A percentile compares a stretch with the other conserved stretches of the same genome.
Evolutionary conservation across 1,140 invertebrate genomes (phyloP).

Genomic region (Ceratina japonica): DNA sequence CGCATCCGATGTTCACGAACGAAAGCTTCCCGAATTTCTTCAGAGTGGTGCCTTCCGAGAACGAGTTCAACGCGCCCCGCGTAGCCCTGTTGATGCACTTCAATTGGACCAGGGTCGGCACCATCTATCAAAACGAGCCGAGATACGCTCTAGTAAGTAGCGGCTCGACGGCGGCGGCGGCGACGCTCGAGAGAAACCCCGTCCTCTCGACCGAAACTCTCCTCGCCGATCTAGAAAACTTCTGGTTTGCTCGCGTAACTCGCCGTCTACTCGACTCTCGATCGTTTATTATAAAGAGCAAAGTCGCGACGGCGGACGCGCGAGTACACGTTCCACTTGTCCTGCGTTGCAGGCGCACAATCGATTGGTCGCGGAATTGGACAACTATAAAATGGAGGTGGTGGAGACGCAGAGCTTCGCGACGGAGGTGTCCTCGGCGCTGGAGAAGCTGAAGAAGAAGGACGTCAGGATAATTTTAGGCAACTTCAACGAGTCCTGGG

Average conservation of each 20-base stretch:
- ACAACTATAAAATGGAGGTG: slow-evolving; percentile 89
- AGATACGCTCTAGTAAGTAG: slow-evolving; percentile 91
- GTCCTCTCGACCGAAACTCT: no score
- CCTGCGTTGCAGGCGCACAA: slow-evolving; percentile 89
- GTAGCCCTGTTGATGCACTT: slow-evolving; percentile 92
- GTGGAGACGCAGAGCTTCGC: slow-evolving; percentile 96
- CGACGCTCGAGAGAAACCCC: no score
- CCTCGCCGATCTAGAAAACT: no score
- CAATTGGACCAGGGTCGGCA: slow-evolving; percentile 98
- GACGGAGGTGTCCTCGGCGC: slow-evolving; percentile 91
- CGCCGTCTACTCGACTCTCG: no score
- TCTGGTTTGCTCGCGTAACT: no score
- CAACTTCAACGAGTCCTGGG: slow-evolving; percentile 98
- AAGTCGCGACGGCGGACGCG: not conserved
- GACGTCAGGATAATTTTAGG: slow-evolving; percentile 97
- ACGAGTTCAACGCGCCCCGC: slow-evolving; percentile 96
- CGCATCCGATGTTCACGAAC: slow-evolving; percentile 98
- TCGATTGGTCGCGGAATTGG: slow-evolving; percentile 93
- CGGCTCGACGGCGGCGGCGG: no score
- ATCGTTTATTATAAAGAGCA: not conserved
- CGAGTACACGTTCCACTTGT: not conserved
- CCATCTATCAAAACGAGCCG: slow-evolving; percentile 98
- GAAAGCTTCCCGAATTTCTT: slow-evolving; percentile 98
- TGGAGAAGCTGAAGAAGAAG: slow-evolving; percentile 93
- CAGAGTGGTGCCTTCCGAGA: slow-evolving; percentile 96